These are phyloP conservation scores for Coenonympha glycerion DNA, from an alignment of 2,888 invertebrate genomes.

Conservation along the genomic window DNA sequence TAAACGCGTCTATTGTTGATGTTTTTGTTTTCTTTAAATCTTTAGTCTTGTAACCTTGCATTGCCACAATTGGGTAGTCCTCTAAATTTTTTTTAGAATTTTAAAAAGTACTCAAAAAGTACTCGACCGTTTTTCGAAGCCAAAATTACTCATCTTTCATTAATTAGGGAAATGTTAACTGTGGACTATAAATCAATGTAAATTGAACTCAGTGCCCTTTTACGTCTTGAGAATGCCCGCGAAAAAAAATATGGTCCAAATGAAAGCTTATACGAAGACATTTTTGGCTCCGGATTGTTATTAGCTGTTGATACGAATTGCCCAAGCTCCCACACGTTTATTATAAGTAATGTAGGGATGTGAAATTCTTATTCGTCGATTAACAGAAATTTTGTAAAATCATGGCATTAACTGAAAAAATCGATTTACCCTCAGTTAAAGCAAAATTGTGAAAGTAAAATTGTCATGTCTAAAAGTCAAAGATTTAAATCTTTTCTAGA, in stretches of 20 bases:
- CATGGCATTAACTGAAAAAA: too few relatives aligned
- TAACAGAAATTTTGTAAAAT: not conserved
- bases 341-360: slow-evolving; percentile 19
- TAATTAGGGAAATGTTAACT: not conserved
- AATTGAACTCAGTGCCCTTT: not conserved
- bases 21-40: slow-evolving; percentile 15
- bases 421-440: too few relatives aligned
- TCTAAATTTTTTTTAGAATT: too few relatives aligned
- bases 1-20: slow-evolving; percentile 48
- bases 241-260: slow-evolving; percentile 22
- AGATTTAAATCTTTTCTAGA: too few relatives aligned
- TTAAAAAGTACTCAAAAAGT: too few relatives aligned
- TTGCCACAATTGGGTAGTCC: too few relatives aligned
- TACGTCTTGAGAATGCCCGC: not conserved
- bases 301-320: slow-evolving; percentile 28
- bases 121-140: too few relatives aligned
- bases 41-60: too few relatives aligned
- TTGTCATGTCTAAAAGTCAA: too few relatives aligned
- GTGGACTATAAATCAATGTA: not conserved
- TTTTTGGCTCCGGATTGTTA: slow-evolving; percentile 26
- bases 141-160: too few relatives aligned
- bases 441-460: too few relatives aligned
- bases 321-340: slow-evolving; percentile 26
- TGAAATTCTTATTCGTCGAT: not conserved
- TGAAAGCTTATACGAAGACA: slow-evolving; percentile 24